Percentiles rank a stretch among this genome's conserved stretches.
Evolutionary conservation across 2,797 vertebrate species (phyloP).

Genomic region (Cephalopachus bancanus): DNA sequence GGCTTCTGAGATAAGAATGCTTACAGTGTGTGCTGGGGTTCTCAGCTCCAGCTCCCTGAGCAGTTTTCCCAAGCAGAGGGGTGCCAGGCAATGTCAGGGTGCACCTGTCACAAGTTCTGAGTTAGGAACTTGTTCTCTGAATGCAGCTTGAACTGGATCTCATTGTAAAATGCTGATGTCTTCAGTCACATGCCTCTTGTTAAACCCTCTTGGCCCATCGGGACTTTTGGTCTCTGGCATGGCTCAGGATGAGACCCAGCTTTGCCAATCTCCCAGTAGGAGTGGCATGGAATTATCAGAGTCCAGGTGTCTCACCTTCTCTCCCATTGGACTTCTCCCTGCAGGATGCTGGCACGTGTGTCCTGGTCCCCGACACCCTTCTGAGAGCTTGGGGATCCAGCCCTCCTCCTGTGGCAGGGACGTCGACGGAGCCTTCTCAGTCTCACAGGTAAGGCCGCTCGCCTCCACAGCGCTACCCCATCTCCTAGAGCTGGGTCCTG

Average conservation of each 20-base stretch:
- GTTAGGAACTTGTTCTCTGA: not conserved
- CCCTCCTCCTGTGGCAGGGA: not conserved
- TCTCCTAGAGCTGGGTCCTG: not conserved
- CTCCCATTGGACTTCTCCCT: conserved; percentile 53
- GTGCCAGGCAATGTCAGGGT: rapidly evolving
- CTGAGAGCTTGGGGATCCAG: not conserved
- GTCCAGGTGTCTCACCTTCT: not conserved
- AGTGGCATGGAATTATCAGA: not conserved
- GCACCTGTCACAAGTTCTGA: not conserved
- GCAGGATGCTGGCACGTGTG: conserved; percentile 85
- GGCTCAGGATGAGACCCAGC: not conserved
- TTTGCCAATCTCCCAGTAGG: not conserved
- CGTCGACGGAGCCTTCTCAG: not conserved
- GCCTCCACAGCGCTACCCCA: rapidly evolving
- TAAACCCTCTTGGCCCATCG: not conserved
- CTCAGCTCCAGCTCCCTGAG: not conserved
- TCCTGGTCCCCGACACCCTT: conserved; percentile 75
- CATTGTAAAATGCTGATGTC: not conserved
- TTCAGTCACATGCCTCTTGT: rapidly evolving
- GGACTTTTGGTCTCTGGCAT: not conserved
- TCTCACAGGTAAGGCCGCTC: conserved; percentile 25
- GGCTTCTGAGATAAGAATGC: not conserved
- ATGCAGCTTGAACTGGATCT: rapidly evolving
- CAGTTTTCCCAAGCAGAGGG: not conserved
- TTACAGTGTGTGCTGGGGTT: rapidly evolving